Evolutionary conservation across 2,888 invertebrate genomes (phyloP).

Genomic region (Parapristionchus giblindavisi): DNA sequence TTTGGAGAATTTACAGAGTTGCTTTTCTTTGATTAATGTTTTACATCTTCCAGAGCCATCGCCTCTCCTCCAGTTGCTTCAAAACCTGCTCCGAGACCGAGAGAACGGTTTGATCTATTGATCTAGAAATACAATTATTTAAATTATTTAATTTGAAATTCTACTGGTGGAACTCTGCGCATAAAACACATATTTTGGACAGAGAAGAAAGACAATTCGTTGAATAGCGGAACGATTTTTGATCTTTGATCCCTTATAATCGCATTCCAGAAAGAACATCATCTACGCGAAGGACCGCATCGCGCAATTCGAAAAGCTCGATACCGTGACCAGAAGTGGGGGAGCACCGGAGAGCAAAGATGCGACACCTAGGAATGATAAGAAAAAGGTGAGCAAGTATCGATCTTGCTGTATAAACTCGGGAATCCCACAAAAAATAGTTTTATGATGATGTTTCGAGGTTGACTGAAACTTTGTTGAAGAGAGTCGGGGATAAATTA

Average conservation of each 20-base stretch:
- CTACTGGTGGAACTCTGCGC: too few relatives aligned
- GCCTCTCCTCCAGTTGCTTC: conserved; percentile 15
- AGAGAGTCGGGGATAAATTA: neutral
- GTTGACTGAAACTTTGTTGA: neutral
- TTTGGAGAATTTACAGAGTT: too few relatives aligned
- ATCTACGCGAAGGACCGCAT: conserved; percentile 53
- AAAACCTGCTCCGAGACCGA: conserved; percentile 47
- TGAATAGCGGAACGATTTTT: too few relatives aligned
- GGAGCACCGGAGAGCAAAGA: conserved; percentile 32
- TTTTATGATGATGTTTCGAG: neutral
- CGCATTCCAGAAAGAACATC: conserved; percentile 48
- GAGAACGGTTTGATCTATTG: conserved; percentile 30
- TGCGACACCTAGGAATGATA: neutral
- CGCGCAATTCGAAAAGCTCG: conserved; percentile 43
- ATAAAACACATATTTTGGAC: too few relatives aligned
- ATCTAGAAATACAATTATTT: neutral
- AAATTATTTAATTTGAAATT: neutral
- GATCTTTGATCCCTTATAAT: neutral
- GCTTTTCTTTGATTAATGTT: too few relatives aligned
- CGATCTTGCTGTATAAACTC: neutral
- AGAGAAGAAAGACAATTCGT: too few relatives aligned
- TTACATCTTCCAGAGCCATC: neutral
- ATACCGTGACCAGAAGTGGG: conserved; percentile 47
- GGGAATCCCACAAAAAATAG: neutral
- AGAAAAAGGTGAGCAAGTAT: neutral